A percentile compares a stretch with the other conserved stretches of the same genome.
phyloP scores from a whole-genome alignment of 1,140 invertebrate genomes.

The Dendroctonus ponderosae region DNA sequence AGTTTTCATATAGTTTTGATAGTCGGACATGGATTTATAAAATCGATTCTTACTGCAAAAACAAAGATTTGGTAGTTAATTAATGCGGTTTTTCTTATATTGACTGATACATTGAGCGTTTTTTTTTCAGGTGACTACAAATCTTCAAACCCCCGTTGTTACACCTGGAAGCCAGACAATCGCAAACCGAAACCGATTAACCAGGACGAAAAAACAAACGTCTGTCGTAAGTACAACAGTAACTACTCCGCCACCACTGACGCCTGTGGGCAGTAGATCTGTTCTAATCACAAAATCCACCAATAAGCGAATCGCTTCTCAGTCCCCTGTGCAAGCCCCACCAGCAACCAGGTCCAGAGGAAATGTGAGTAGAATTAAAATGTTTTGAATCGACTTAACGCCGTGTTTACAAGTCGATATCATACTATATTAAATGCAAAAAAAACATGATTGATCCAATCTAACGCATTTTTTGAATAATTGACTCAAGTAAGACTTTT shows the following conservation, averaged over 20 bases:
- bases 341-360: constrained; percentile 25
- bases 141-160: constrained; percentile 7
- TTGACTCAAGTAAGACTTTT: too few species aligned
- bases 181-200: not conserved
- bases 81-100: constrained; percentile 1
- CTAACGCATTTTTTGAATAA: too few species aligned
- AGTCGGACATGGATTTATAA: too few species aligned
- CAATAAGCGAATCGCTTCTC: constrained; percentile 12
- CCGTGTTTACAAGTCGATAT: too few species aligned
- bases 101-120: not conserved
- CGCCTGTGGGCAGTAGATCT: constrained; percentile 14
- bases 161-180: not conserved
- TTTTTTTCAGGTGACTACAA: constrained; percentile 15
- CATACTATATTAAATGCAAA: too few species aligned
- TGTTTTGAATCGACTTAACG: too few species aligned
- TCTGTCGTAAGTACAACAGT: not conserved
- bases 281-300: constrained; percentile 8
- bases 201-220: constrained; percentile 8
- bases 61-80: too few species aligned
- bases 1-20: too few species aligned
- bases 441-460: too few species aligned
- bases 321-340: constrained; percentile 8
- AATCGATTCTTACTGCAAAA: too few species aligned
- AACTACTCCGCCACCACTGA: constrained; percentile 5
- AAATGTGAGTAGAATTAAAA: constrained; percentile 4